Evolutionary conservation across 2,888 invertebrate genomes (phyloP), one percentile per base, ranked within the genome.

Genomic region (Andrena flavipes): DNA sequence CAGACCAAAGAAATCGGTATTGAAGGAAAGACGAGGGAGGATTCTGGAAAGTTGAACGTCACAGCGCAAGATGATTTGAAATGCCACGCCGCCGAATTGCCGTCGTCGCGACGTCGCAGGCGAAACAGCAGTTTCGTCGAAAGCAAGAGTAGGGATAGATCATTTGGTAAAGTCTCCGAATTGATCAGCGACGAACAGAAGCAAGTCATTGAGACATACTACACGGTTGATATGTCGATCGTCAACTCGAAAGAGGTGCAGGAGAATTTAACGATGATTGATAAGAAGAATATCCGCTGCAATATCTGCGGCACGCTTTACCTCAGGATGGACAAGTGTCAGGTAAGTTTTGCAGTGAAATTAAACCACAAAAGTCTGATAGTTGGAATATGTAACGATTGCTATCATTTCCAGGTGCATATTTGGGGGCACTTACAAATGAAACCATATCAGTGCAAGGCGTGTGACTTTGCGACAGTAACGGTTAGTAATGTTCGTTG

Each of bases 381-480:
- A 3, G 3, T 5, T 5, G 4, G 54, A 20, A 33, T 16, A 23
- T 68, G 35, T 30, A 8, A 56, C 54, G 1, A 16, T n/a, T 51
- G 20, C 23, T 6, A 0, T 69, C 48, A 48, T 64, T 67, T 72
- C 10, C 80, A 92, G 89, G 92, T 93, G 2, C 92, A 92, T 60
- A 85, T 92, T 16, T 92, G 92, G 92, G 87, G 90, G 10, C 92
- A 93, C 68, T 80, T 93, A 4, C 88, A 91, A 2, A 93, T 92
- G 90, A 92, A 90, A 75, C 92, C 92, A 0, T 92, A 89, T 75
- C 85, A 90, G 20, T 93, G 92, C 72, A 90, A 78, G 63, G 86
- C 81, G 0, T 92, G 92, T 62, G 86, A 90, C 8, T 93, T 92
- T 56, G 70, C 91, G 2, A 93, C 92, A 0, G 90, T 92, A 0